Evolutionary conservation across 2,113 vertebrate genomes (phyloP).

Genomic region (Protobothrops flavoviridis): DNA sequence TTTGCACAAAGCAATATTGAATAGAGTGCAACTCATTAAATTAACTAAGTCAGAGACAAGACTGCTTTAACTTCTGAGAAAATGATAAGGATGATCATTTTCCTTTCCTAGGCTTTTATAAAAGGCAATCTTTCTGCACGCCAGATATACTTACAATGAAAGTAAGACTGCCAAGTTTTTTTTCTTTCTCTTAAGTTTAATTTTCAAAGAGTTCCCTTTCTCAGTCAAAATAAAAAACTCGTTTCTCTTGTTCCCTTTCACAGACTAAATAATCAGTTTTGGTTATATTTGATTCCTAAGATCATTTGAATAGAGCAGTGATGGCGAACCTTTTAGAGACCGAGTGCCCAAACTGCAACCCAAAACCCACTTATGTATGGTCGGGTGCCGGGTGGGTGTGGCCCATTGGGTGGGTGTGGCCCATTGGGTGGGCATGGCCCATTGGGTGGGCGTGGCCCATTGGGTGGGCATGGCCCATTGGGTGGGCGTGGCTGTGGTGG

Average conservation of each 20-base stretch:
- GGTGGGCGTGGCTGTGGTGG: no score
- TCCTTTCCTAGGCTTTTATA: conserved; percentile 33
- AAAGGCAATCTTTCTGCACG: conserved; percentile 24
- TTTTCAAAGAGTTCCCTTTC: conserved; percentile 33
- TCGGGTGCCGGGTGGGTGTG: no score
- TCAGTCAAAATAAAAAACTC: neutral
- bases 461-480: no score
- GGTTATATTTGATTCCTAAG: conserved; percentile 13
- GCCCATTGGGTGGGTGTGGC: no score
- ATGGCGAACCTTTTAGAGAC: no score
- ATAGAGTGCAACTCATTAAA: conserved; percentile 48
- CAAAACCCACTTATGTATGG: no score
- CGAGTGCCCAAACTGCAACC: no score
- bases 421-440: no score
- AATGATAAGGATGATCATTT: conserved; percentile 49
- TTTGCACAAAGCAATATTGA: conserved; percentile 40
- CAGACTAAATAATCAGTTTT: conserved; percentile 32
- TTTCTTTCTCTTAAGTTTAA: conserved; percentile 37
- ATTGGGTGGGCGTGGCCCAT: no score
- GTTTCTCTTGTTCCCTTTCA: neutral
- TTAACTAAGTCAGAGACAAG: conserved; percentile 38
- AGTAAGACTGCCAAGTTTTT: conserved; percentile 32
- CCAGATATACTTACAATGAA: conserved; percentile 12
- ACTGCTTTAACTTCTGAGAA: conserved; percentile 53
- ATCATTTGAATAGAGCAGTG: neutral